A percentile compares a stretch with the other conserved stretches of the same genome.
Evolutionary conservation across 2,113 vertebrate genomes (phyloP).

Genomic region (Chloroceryle aenea): DNA sequence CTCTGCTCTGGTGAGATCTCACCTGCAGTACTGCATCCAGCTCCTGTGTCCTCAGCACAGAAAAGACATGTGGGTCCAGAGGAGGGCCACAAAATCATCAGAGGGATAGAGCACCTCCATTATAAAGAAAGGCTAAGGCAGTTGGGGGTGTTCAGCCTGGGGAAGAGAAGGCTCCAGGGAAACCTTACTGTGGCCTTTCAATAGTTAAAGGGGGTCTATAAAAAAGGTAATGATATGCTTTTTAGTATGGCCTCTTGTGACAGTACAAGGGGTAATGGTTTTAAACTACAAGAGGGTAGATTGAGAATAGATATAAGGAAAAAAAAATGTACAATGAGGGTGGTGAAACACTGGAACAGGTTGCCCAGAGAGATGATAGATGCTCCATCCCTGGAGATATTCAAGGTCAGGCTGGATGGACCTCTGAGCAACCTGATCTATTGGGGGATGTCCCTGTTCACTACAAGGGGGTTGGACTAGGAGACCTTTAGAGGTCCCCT

Average conservation of each 20-base stretch:
- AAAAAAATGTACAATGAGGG: neutral
- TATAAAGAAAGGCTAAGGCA: neutral
- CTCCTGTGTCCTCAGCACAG: neutral
- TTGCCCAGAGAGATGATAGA: neutral
- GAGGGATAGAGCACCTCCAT: neutral
- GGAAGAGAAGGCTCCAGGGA: neutral
- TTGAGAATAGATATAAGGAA: neutral
- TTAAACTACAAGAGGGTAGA: neutral
- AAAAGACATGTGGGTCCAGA: neutral
- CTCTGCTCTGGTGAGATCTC: neutral
- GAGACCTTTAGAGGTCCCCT: neutral
- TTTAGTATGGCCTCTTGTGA: neutral
- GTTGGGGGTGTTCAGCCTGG: neutral
- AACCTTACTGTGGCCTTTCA: rapidly evolving
- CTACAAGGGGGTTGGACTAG: neutral
- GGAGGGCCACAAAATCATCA: neutral
- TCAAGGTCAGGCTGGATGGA: neutral
- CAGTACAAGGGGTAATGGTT: neutral
- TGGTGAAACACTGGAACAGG: neutral
- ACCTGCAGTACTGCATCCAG: neutral
- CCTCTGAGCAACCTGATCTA: neutral
- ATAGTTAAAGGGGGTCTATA: neutral
- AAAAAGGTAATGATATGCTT: neutral
- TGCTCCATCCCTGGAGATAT: neutral
- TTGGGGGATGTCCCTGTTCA: neutral